Conservation (phyloP, 2,113 vertebrate genomes). For the Saguinus midas region DNA sequence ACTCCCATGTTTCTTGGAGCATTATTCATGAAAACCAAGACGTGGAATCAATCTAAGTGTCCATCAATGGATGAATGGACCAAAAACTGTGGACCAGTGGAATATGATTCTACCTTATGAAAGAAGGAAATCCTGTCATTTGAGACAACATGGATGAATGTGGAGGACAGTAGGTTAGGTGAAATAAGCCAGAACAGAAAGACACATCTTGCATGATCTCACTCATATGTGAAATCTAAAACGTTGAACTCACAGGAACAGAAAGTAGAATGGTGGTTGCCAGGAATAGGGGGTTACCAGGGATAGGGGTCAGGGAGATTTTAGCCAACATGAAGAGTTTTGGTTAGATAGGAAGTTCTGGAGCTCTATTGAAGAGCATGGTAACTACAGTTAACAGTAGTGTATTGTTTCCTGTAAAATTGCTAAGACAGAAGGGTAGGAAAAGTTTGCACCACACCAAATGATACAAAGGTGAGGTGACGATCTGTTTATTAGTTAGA, state of each 20-base stretch:
- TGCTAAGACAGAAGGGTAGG: neutral
- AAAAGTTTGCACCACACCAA: neutral
- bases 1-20: neutral
- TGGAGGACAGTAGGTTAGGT: neutral
- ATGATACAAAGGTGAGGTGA: neutral
- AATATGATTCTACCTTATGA: neutral
- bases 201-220: neutral
- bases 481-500: neutral
- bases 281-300: rapidly evolving
- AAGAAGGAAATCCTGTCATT: neutral
- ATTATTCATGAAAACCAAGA: neutral
- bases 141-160: neutral
- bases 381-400: neutral
- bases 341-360: neutral
- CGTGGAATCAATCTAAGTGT: neutral
- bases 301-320: neutral
- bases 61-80: no score
- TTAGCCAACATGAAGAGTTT: neutral
- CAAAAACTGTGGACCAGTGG: no score
- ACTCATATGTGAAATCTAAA: neutral
- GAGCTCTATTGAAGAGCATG: neutral
- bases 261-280: neutral
- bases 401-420: neutral
- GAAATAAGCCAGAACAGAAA: neutral
- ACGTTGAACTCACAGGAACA: neutral